Evolutionary conservation across 2,888 invertebrate species (phyloP), one percentile per base, ranked within the genome.

Genomic region (Elmis aenea): DNA sequence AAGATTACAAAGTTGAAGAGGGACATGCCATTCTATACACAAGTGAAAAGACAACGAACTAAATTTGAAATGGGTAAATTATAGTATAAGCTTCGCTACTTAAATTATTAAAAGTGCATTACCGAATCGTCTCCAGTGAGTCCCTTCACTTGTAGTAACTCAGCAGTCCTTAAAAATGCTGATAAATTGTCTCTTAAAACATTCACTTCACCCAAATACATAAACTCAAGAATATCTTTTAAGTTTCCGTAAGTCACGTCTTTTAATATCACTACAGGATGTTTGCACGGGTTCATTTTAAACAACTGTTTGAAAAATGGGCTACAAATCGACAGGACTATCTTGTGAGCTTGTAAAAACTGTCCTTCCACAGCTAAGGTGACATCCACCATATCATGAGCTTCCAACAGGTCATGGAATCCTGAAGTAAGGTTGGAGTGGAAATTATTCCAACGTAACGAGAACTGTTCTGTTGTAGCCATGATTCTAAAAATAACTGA

Each of bases 401-500:
- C 79, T 52, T 81, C 78, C 46, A 85, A 64, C 46, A 85, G 69
- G 32, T 79, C 79, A 59, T 83, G 81, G 58, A 85, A 79, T 18
- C 83, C 83, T 51, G 79, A 75, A 24, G 82, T 77, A 50, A 85
- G 67, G 67, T 85, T 85, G 46, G 79, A 76, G 62, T 84, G 82
- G 68, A 84, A 85, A 64, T 85, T 85, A 64, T 85, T 85, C 85
- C 85, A 85, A 54, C 83, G 74, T 54, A 85, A 67, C 35, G 83
- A 83, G 66, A 81, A 83, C 64, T 82, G 82, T 67, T 83, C 82
- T 6, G 77, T 72, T 64, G 76, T 72, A 38, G 66, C 59, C 62
- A 64, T 64, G 52, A 55, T 59, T 34, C 11, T 13, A 26, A 13
- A n/a, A 13, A 26, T 24, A 24, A 24, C 8, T 18, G 8, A 5